Conservation (phyloP, 30 jellyfish, hydroid and myxozoan species). For the Aurelia sp. region DNA sequence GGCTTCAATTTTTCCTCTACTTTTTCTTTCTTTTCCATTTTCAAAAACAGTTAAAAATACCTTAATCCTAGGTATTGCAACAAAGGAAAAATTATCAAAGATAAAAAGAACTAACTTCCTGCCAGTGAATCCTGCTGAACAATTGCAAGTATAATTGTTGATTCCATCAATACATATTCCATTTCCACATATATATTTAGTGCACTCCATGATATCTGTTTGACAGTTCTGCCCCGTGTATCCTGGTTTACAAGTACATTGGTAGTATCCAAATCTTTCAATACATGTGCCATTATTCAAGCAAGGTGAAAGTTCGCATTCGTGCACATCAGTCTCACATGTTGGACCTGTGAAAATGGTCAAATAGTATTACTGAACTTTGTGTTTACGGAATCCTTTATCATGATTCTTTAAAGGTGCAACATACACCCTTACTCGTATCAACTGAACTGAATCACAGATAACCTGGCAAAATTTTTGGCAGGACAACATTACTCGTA, state of each 20-base stretch:
- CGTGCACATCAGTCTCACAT: constrained; percentile 61
- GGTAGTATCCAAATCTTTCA: constrained; percentile 47
- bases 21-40: too few species aligned
- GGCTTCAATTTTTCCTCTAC: too few species aligned
- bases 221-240: constrained; percentile 70
- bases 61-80: too few species aligned
- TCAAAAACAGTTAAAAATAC: too few species aligned
- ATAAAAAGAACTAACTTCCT: constrained; percentile 24
- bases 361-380: too few species aligned
- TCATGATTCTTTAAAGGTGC: too few species aligned
- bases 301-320: constrained; percentile 64
- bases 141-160: constrained; percentile 46
- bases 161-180: constrained; percentile 70
- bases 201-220: constrained; percentile 48
- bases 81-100: background rate
- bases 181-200: constrained; percentile 3
- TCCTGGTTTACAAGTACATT: constrained; percentile 54
- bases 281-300: constrained; percentile 60
- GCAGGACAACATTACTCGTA: too few species aligned
- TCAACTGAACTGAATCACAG: too few species aligned
- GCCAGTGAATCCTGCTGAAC: constrained; percentile 68
- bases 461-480: too few species aligned
- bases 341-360: constrained; percentile 14
- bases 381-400: too few species aligned
- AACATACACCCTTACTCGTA: too few species aligned